A percentile compares a stretch with the other conserved stretches of the same genome.
phyloP scores from a whole-genome alignment of 2,888 invertebrate genomes.

The Macroteleia sp. region DNA sequence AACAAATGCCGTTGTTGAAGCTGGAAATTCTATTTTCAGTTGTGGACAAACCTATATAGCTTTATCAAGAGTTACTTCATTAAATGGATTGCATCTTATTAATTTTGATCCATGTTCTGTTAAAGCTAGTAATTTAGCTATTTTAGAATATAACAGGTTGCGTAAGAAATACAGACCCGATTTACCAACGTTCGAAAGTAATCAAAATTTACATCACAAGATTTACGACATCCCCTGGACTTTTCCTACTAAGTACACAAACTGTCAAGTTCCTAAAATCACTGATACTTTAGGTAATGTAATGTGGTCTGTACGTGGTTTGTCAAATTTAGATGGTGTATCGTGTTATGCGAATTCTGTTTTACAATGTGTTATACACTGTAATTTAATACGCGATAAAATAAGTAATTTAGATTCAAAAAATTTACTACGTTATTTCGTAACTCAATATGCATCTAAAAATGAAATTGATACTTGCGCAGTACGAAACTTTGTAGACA shows the following conservation, averaged over 20 bases:
- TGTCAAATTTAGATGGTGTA: constrained; percentile 19
- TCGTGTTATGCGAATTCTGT: constrained; percentile 25
- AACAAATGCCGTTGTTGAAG: too few relatives aligned
- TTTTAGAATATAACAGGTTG: not conserved
- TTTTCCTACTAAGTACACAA: not conserved
- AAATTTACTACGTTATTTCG: constrained; percentile 7
- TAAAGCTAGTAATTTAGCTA: not conserved
- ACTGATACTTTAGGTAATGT: not conserved
- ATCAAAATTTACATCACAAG: too few relatives aligned
- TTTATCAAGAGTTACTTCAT: too few relatives aligned
- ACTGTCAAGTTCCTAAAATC: constrained; percentile 19
- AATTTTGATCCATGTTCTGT: not conserved
- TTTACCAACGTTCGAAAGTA: too few relatives aligned
- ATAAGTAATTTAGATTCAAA: not conserved
- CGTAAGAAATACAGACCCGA: not conserved
- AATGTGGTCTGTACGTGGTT: constrained; percentile 2
- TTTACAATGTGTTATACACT: constrained; percentile 10
- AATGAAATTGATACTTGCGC: too few relatives aligned
- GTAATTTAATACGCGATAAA: constrained; percentile 1
- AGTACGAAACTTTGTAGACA: too few relatives aligned
- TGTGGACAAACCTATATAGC: too few relatives aligned
- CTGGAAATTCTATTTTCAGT: too few relatives aligned
- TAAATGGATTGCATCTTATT: not conserved
- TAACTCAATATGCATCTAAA: too few relatives aligned
- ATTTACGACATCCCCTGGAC: constrained; percentile 17